Base-by-base conservation (phyloP, 2,113 vertebrate genomes). In the Delphinus delphis region DNA sequence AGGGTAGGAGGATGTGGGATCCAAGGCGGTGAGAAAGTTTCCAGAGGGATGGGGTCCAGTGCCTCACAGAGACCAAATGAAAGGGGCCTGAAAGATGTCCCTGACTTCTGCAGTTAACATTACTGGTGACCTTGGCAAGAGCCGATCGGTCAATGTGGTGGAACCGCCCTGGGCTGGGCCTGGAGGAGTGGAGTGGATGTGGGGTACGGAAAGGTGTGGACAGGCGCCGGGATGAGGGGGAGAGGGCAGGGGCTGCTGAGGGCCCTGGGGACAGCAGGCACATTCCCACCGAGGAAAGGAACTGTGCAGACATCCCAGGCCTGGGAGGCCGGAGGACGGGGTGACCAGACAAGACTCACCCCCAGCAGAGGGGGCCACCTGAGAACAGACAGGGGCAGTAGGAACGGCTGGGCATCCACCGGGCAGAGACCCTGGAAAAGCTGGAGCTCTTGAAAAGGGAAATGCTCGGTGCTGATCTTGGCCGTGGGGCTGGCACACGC, bases 331-430 rank as follows among this genome's bases (percentile, higher is more conserved):
- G 17, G 76, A 17, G 53, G 2, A 8, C 36, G 6, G 7, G 36
- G 8, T 15, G 2, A 5, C 26, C n/a, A 31, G 62, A 11, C 41
- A 5, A 14, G 21, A 8, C 28, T 23, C 7, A 0, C 20, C 11
- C 6, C 31, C 2, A 25, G 38, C 2, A 79, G 50, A 21, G 44
- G 50, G 53, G 41, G 53, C 2, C 15, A 4, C 25, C 6, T 41
- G n/a, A 25, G 62, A 33, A n/a, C 28, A 21, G 13, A 67, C 18
- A 0, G 20, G 23, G 6, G 10, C 4, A 13, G 73, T 9, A 53
- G 70, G 74, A 62, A 53, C 1, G 18, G 79, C 58, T 53, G 9
- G 2, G 2, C 0, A 3, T 25, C 33, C 7, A 11, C 18, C 6
- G 63, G 26, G 20, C 33, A 63, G 63, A 41, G 18, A 6, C 17